Conservation (phyloP, 2,888 invertebrate genomes). For the Acheta domesticus region DNA sequence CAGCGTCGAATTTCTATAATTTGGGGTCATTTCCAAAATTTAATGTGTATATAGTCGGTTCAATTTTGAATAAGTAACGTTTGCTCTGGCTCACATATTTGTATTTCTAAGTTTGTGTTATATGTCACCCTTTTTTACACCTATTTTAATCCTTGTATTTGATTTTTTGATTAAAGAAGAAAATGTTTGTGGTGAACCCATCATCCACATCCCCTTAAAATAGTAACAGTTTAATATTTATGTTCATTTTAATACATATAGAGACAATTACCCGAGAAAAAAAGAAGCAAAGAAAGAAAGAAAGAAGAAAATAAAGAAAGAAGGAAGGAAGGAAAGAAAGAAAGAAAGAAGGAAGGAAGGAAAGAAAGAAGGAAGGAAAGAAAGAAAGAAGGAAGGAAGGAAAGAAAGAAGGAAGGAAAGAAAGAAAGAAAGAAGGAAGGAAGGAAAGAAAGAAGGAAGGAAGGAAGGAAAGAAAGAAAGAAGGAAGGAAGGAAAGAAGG, state of each 20-base stretch:
- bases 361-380: neutral
- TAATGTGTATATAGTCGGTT: no score
- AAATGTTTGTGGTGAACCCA: no score
- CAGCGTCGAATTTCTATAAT: no score
- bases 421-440: no score
- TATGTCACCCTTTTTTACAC: no score
- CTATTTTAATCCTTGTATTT: no score
- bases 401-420: neutral
- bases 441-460: neutral
- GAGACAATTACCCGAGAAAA: neutral
- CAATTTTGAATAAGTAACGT: no score
- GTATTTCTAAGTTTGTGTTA: no score
- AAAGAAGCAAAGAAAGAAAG: neutral
- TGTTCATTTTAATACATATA: neutral
- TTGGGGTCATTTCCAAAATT: no score
- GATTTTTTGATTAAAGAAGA: no score
- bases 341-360: neutral
- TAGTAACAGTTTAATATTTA: neutral
- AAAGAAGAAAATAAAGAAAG: neutral
- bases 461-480: neutral
- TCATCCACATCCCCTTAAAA: neutral
- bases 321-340: no score
- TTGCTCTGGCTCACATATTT: no score
- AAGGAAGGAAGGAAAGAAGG: neutral
- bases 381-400: neutral